Percentiles rank a stretch among this genome's conserved stretches.
Evolutionary conservation across 2,888 invertebrate genomes (phyloP).

Genomic region (Crocallis elinguaria): DNA sequence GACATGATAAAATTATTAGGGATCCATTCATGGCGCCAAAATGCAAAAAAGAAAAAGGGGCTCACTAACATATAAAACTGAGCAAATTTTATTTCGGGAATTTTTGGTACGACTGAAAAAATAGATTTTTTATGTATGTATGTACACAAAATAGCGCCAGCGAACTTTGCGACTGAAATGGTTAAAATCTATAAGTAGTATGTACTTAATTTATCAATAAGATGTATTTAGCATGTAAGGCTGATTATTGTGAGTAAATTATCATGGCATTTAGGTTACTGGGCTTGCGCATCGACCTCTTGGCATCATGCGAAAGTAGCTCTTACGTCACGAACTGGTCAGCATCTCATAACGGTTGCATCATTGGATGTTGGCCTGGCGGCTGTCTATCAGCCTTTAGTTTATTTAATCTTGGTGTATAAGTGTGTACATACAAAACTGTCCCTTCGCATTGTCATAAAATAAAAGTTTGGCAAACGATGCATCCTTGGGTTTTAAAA

Average conservation of each 20-base stretch:
- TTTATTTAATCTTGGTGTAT: neutral
- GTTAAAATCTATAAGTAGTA: no score
- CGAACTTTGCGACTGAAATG: no score
- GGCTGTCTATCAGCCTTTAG: neutral
- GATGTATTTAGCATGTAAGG: conserved; percentile 45
- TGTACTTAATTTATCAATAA: conserved; percentile 2
- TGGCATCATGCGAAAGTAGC: conserved; percentile 71
- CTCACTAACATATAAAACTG: no score
- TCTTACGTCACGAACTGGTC: conserved; percentile 75
- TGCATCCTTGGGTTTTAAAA: no score
- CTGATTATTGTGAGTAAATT: conserved; percentile 48
- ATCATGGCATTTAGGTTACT: conserved; percentile 71
- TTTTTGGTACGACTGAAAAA: no score
- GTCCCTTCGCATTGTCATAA: no score
- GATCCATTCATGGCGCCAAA: no score
- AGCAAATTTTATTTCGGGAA: no score
- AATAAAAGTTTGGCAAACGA: no score
- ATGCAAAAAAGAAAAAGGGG: no score
- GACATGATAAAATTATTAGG: conserved; percentile 20
- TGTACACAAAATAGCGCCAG: no score
- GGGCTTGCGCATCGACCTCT: conserved; percentile 65
- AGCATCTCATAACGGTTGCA: conserved; percentile 72
- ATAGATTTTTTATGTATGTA: no score
- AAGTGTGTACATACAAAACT: neutral
- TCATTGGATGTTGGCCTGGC: conserved; percentile 46